Evolutionary conservation across 2,113 vertebrate species (phyloP), one percentile per base, ranked within the genome.

Genomic region (Cynopterus brachyotis): DNA sequence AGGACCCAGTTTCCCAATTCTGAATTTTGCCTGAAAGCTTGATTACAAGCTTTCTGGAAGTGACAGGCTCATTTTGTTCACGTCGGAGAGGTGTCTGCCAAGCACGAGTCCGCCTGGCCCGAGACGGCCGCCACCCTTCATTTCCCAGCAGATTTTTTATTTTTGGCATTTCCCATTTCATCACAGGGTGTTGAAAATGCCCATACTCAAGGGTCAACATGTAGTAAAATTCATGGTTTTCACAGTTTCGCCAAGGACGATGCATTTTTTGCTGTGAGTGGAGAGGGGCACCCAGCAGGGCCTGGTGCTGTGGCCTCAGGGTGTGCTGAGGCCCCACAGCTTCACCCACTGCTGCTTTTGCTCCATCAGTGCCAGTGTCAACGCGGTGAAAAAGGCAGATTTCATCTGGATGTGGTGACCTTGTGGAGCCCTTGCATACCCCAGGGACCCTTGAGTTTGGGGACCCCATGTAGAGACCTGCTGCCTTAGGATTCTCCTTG

Each of bases 271-370:
- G 9, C 32, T 15, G 19, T 20, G 26, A 30, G 42, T 11, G 37
- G 60, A 5, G 35, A n/a, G 20, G 66, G 19, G 2, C 35, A 0
- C 26, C 50, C 40, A 0, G n/a, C 8, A 16, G 30, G 59, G 20
- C n/a, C 35, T 37, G 82, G 30, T 17, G 72, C 47, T 0, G 0
- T 3, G 45, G 32, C 26, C 35, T 9, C 0, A 9, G 64, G n/a
- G 12, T 0, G 0, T 10, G 9, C 5, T 1, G 47, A 30, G 53
- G 6, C 8, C 9, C 19, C 0, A 19, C 19, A 1, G n/a, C 20
- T 9, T 32, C 5, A 1, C 37, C 22, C n/a, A 28, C 40, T 0
- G 0, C 28, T 16, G 60, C 69, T 37, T n/a, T 16, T 6, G 40
- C 9, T 6, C 35, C 13, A 0, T 47, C 69, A 4, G 57, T 0